A percentile compares a stretch with the other conserved stretches of the same genome.
Evolutionary conservation across 2,888 invertebrate genomes (phyloP).

Genomic region (Parnassius glacialis): DNA sequence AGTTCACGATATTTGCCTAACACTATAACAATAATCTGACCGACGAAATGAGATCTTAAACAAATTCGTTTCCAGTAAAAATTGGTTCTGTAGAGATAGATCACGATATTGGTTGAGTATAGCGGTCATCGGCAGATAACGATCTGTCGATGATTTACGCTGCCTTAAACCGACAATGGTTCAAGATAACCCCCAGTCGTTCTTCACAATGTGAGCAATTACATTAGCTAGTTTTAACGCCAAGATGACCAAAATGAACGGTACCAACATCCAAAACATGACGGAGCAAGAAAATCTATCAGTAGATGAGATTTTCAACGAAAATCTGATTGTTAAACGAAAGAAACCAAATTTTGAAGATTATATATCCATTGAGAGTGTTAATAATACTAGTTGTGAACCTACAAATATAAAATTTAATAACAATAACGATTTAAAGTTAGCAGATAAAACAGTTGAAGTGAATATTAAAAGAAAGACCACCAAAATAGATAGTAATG

Average conservation of each 20-base stretch:
- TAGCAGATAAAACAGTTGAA: slow-evolving; percentile 38
- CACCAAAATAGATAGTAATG: slow-evolving; percentile 34
- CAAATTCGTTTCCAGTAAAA: slow-evolving; percentile 52
- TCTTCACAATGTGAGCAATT: slow-evolving; percentile 73
- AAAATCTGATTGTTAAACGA: slow-evolving; percentile 52
- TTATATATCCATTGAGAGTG: slow-evolving; percentile 11
- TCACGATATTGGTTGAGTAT: slow-evolving; percentile 51
- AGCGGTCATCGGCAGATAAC: slow-evolving; percentile 75
- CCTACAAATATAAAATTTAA: slow-evolving; percentile 32
- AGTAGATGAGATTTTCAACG: slow-evolving; percentile 64
- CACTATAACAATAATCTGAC: slow-evolving; percentile 65
- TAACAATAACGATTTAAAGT: slow-evolving; percentile 52
- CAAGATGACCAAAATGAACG: slow-evolving; percentile 72
- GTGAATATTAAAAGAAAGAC: slow-evolving; percentile 51
- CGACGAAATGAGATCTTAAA: slow-evolving; percentile 46
- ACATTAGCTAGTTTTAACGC: slow-evolving; percentile 44
- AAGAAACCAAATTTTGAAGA: slow-evolving; percentile 50
- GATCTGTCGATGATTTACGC: slow-evolving; percentile 78
- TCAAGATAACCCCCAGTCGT: slow-evolving; percentile 58
- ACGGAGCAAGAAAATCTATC: slow-evolving; percentile 52
- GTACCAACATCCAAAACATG: slow-evolving; percentile 57
- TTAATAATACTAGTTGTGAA: slow-evolving; percentile 31
- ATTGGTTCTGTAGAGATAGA: slow-evolving; percentile 42
- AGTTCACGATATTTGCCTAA: slow-evolving; percentile 78
- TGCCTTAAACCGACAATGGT: slow-evolving; percentile 74